These are phyloP conservation scores for Agelas oroides DNA, from an alignment of 37 sponge, comb jelly and placozoan genomes.

Conservation along the genomic window DNA sequence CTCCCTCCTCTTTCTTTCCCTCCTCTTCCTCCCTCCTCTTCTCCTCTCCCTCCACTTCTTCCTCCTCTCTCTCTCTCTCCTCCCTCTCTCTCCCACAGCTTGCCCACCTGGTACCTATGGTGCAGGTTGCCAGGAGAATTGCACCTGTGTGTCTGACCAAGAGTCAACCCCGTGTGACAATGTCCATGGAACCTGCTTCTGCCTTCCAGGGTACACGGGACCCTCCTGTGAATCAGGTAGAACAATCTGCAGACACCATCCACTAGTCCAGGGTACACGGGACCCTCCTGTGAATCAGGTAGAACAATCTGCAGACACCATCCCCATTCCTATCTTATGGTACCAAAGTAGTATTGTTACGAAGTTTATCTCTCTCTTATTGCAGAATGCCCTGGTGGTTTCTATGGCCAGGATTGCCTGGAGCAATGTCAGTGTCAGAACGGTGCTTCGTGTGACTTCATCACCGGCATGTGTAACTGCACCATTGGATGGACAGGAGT, in stretches of 20 bases:
- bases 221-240: slow-evolving; percentile 44
- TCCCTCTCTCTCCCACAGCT: no score
- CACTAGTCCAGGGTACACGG: slow-evolving; percentile 58
- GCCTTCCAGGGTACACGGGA: slow-evolving; percentile 57
- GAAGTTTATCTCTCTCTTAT: no score
- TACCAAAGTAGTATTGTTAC: no score
- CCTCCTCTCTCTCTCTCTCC: no score
- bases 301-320: neutral
- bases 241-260: no score
- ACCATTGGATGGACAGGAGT: slow-evolving; percentile 63
- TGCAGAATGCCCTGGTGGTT: slow-evolving; percentile 56
- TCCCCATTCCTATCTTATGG: no score
- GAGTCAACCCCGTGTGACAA: slow-evolving; percentile 38
- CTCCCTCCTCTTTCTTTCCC: no score
- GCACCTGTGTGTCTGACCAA: slow-evolving; percentile 42
- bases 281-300: slow-evolving; percentile 37
- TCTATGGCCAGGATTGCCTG: slow-evolving; percentile 67
- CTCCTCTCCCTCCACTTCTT: no score
- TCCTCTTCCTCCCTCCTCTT: no score
- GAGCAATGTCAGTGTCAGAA: slow-evolving; percentile 67
- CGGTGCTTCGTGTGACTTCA: slow-evolving; percentile 57
- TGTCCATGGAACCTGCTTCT: slow-evolving; percentile 55
- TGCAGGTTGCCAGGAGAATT: slow-evolving; percentile 27
- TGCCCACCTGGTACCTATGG: slow-evolving; percentile 58
- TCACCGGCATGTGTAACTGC: slow-evolving; percentile 73